phyloP scores from a whole-genome alignment of 1,140 invertebrate genomes.

The Penaeus indicus region DNA sequence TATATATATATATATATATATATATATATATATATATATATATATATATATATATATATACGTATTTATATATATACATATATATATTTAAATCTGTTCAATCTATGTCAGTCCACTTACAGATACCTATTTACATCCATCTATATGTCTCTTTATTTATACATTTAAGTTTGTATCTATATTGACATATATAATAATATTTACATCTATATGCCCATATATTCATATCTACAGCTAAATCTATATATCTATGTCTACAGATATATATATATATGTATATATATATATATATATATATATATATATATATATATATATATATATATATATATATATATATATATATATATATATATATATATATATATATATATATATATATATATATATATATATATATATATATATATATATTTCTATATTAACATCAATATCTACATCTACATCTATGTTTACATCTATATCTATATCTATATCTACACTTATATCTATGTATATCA shows the following conservation, averaged over 20 bases:
- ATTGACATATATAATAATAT: too few species aligned
- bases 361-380: background rate
- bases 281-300: background rate
- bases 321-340: background rate
- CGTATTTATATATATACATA: conserved; percentile 43
- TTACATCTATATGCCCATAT: too few species aligned
- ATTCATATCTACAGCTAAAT: too few species aligned
- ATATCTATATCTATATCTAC: too few species aligned
- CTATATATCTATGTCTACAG: background rate
- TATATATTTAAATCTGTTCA: background rate
- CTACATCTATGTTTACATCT: background rate
- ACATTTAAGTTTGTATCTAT: too few species aligned
- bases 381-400: background rate
- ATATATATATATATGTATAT: background rate
- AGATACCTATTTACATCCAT: background rate
- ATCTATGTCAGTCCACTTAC: background rate
- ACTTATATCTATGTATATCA: too few species aligned
- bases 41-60: conserved; percentile 46
- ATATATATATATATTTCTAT: too few species aligned
- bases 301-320: background rate
- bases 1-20: conserved; percentile 46
- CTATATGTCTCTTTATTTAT: background rate
- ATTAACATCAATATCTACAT: too few species aligned
- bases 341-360: background rate
- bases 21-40: conserved; percentile 38